A percentile compares a stretch with the other conserved stretches of the same genome.
Evolutionary conservation across 2,888 invertebrate species (phyloP).

Genomic region (Tenthredo mesomela): DNA sequence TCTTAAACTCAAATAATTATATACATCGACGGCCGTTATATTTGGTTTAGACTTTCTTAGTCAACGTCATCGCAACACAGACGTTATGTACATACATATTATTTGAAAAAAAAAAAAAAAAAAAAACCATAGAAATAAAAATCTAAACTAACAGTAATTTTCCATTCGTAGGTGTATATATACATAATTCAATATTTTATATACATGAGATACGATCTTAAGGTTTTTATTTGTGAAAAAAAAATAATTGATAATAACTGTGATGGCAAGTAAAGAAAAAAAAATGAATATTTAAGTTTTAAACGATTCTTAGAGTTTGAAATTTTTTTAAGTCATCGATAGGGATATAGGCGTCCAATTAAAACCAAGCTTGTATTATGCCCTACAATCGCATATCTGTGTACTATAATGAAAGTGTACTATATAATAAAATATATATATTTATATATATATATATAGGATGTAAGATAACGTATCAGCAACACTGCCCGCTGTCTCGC

Average conservation of each 20-base stretch:
- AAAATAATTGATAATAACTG: not conserved
- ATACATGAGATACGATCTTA: not conserved
- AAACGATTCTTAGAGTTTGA: not conserved
- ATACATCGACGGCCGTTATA: not conserved
- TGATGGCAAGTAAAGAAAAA: not conserved
- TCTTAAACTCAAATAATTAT: not conserved
- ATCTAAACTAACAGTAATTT: not conserved
- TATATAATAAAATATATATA: not conserved
- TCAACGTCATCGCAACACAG: not conserved
- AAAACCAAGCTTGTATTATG: not conserved
- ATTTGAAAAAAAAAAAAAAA: not conserved
- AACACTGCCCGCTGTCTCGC: not conserved
- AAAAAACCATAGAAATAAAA: not conserved
- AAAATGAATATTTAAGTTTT: not conserved
- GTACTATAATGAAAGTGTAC: not conserved
- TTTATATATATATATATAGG: not conserved
- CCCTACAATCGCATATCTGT: slow-evolving; percentile 15
- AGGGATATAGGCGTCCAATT: not conserved
- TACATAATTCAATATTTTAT: not conserved
- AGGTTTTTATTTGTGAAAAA: not conserved
- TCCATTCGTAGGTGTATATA: not conserved
- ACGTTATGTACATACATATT: not conserved
- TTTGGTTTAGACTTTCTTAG: not conserved
- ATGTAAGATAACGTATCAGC: slow-evolving; percentile 34
- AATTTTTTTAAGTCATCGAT: not conserved